These are phyloP conservation scores for Sinopyrophorus schimmeli DNA, from an alignment of 2,888 invertebrate genomes.

Conservation along the genomic window DNA sequence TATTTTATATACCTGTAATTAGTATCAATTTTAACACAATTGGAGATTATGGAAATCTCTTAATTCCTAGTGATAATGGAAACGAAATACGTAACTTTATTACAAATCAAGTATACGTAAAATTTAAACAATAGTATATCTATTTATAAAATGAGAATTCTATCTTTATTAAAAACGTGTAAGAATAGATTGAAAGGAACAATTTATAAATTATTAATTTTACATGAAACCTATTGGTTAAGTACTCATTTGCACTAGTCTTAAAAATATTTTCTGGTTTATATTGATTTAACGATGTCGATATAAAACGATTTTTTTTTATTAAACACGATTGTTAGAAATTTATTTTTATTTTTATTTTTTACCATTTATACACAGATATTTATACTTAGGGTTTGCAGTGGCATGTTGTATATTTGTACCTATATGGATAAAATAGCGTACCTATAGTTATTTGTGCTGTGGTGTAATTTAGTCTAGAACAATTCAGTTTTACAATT, in stretches of 20 bases:
- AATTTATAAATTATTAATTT: slow-evolving; percentile 15
- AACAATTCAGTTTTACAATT: slow-evolving; percentile 49
- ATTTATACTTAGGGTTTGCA: slow-evolving; percentile 51
- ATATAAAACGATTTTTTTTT: slow-evolving; percentile 16
- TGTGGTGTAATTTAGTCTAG: slow-evolving; percentile 58
- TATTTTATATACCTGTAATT: slow-evolving; percentile 32
- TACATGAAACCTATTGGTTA: slow-evolving; percentile 11
- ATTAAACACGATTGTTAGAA: too few relatives aligned
- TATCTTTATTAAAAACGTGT: slow-evolving; percentile 32
- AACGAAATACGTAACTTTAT: slow-evolving; percentile 54
- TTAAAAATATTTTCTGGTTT: slow-evolving; percentile 20
- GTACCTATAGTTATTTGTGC: slow-evolving; percentile 58
- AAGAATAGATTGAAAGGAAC: slow-evolving; percentile 24
- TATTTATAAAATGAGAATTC: slow-evolving; percentile 44
- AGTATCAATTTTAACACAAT: slow-evolving; percentile 30
- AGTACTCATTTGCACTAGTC: slow-evolving; percentile 27
- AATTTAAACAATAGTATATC: slow-evolving; percentile 45
- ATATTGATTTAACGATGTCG: slow-evolving; percentile 16
- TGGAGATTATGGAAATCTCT: slow-evolving; percentile 26
- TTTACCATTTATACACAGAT: slow-evolving; percentile 44
- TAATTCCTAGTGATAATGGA: slow-evolving; percentile 38
- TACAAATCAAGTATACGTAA: slow-evolving; percentile 55
- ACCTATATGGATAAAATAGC: slow-evolving; percentile 57
- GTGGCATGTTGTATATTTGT: slow-evolving; percentile 57
- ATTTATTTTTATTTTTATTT: slow-evolving; percentile 18